Evolutionary conservation across 2,797 vertebrate genomes (phyloP).

Genomic region (Phrynocephalus vlangalii): DNA sequence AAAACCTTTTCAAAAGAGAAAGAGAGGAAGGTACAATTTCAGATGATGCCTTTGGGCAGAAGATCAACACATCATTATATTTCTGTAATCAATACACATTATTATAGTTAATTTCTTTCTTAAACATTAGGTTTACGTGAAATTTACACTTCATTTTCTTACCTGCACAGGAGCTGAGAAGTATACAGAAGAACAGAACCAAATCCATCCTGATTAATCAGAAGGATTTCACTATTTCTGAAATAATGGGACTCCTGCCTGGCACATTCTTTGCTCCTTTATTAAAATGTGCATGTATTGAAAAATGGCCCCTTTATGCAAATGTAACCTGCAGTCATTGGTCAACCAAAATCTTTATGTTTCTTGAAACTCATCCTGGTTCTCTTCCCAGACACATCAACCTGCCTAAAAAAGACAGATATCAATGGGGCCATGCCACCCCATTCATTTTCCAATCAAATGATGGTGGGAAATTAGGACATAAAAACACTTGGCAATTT

Average conservation of each 20-base stretch:
- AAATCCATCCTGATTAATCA: not conserved
- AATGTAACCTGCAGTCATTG: not conserved
- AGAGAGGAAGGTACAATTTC: not conserved
- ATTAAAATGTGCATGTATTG: not conserved
- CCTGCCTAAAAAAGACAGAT: no score
- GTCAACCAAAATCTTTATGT: not conserved
- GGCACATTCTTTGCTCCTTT: not conserved
- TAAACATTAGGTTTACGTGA: not conserved
- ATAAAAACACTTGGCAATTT: no score
- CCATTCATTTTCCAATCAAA: no score
- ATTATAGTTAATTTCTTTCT: not conserved
- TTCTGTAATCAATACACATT: not conserved
- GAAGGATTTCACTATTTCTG: not conserved
- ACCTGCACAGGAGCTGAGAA: constrained; percentile 28
- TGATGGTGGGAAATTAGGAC: no score
- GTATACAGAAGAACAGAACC: not conserved
- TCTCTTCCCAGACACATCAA: no score
- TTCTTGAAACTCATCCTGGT: no score
- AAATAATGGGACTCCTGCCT: no score
- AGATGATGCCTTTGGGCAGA: not conserved
- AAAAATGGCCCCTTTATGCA: not conserved
- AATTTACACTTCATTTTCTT: not conserved
- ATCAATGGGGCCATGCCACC: no score
- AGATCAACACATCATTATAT: no score
- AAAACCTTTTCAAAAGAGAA: not conserved